These are phyloP conservation scores for Corbicula japonica DNA, from an alignment of 2,888 invertebrate species.

Conservation along the genomic window DNA sequence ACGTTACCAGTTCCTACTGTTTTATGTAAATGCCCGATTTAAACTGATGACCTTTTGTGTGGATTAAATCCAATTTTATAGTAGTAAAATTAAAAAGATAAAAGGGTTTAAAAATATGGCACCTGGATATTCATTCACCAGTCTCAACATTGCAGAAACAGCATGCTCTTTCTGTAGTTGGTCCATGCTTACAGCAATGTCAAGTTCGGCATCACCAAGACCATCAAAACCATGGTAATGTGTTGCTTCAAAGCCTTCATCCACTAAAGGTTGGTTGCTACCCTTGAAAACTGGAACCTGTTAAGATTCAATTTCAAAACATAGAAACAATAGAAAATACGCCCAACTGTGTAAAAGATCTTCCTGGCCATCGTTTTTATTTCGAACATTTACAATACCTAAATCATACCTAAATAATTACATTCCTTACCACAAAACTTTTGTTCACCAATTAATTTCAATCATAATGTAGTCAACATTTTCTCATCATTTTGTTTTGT, in stretches of 20 bases:
- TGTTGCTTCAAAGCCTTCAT: slow-evolving; percentile 53
- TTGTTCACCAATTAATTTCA: no score
- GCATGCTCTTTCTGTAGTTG: slow-evolving; percentile 76
- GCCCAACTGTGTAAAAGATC: background rate
- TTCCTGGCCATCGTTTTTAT: background rate
- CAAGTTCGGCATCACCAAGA: slow-evolving; percentile 73
- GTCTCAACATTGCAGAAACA: slow-evolving; percentile 71
- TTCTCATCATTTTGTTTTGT: no score
- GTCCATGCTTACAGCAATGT: slow-evolving; percentile 66
- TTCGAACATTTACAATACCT: no score
- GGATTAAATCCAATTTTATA: no score
- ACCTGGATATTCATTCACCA: slow-evolving; percentile 78
- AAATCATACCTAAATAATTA: no score
- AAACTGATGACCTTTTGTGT: background rate
- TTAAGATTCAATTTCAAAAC: background rate
- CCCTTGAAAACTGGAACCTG: slow-evolving; percentile 81
- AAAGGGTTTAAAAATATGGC: background rate
- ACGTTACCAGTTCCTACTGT: background rate
- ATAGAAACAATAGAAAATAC: background rate
- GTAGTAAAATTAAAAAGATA: no score
- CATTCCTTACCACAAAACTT: no score
- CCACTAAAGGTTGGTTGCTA: slow-evolving; percentile 68
- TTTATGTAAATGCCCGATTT: background rate
- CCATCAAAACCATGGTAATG: slow-evolving; percentile 78
- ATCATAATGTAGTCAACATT: no score